Percentiles rank a stretch among this genome's conserved stretches.
Evolutionary conservation across 1,140 invertebrate species (phyloP).

Genomic region (Eumaeus atala): DNA sequence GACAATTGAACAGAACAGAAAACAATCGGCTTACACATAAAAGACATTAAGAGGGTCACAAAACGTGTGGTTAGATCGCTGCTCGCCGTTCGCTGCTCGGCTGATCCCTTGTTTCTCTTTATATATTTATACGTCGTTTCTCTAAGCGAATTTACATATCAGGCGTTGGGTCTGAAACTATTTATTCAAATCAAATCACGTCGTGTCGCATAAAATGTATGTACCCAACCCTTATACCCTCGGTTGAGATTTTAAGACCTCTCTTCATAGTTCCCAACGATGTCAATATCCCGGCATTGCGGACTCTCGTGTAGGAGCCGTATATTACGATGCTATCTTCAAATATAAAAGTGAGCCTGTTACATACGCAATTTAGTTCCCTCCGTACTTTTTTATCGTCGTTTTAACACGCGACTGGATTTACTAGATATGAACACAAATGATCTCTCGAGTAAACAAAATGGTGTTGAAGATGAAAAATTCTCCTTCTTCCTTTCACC

Average conservation of each 20-base stretch:
- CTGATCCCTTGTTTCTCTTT: slow-evolving; percentile 17
- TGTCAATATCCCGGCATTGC: not conserved
- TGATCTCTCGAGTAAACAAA: too few relatives aligned
- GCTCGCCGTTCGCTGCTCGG: not conserved
- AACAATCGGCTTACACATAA: slow-evolving; percentile 6
- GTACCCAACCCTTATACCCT: not conserved
- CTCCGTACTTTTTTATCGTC: not conserved
- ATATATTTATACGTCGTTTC: slow-evolving; percentile 12
- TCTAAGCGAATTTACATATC: slow-evolving; percentile 15
- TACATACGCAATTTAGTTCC: slow-evolving; percentile 3
- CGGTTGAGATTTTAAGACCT: slow-evolving; percentile 5
- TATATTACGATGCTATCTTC: slow-evolving; percentile 3
- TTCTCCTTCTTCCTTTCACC: too few relatives aligned
- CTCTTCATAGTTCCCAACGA: not conserved
- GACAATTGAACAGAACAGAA: not conserved
- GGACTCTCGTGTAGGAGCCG: not conserved
- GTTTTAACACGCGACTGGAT: too few relatives aligned
- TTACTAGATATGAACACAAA: too few relatives aligned
- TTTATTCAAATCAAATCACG: slow-evolving; percentile 20
- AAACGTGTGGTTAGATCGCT: slow-evolving; percentile 4
- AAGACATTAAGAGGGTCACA: slow-evolving; percentile 10
- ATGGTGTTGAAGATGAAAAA: too few relatives aligned
- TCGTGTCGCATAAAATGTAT: slow-evolving; percentile 13
- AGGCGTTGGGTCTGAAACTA: slow-evolving; percentile 11
- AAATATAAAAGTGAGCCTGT: slow-evolving; percentile 4